phyloP scores from a whole-genome alignment of 2,888 invertebrate species.

The Panopea generosa region DNA sequence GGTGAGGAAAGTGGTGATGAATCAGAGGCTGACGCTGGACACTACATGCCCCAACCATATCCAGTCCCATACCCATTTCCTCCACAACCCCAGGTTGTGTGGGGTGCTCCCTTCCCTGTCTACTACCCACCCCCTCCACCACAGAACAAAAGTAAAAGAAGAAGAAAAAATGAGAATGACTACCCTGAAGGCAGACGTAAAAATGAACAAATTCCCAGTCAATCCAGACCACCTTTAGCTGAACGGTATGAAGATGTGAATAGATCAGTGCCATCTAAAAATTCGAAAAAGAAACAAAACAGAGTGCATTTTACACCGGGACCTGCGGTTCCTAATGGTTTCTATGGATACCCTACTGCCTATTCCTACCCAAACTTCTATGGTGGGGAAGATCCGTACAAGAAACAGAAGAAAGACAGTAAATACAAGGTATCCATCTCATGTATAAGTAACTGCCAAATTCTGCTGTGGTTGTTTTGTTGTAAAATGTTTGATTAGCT shows the following conservation, averaged over 20 bases:
- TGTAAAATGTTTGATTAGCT: too few species aligned
- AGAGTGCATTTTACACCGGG: conserved; percentile 56
- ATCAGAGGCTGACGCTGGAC: conserved; percentile 63
- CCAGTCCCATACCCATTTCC: conserved; percentile 44
- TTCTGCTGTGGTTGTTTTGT: too few species aligned
- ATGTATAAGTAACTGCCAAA: too few species aligned
- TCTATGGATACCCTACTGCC: conserved; percentile 40
- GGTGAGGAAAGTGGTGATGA: conserved; percentile 76
- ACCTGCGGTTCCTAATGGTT: conserved; percentile 37
- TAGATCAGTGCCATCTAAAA: conserved; percentile 44
- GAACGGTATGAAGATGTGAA: conserved; percentile 58
- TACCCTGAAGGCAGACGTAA: not conserved
- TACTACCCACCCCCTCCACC: conserved; percentile 78
- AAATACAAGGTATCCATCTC: conserved; percentile 68
- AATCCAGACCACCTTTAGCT: conserved; percentile 25
- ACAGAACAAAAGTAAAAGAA: conserved; percentile 8
- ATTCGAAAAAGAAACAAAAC: conserved; percentile 43
- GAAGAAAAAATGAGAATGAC: conserved; percentile 20
- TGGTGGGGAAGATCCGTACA: conserved; percentile 30
- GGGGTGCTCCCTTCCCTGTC: conserved; percentile 75
- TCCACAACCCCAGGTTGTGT: conserved; percentile 68
- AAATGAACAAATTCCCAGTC: not conserved
- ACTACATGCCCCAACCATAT: conserved; percentile 72
- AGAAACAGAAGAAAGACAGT: conserved; percentile 48
- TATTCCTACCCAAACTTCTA: conserved; percentile 42